Evolutionary conservation across 2,888 invertebrate genomes (phyloP), one percentile per base, ranked within the genome.

Genomic region (Ecliptopera silaceata): DNA sequence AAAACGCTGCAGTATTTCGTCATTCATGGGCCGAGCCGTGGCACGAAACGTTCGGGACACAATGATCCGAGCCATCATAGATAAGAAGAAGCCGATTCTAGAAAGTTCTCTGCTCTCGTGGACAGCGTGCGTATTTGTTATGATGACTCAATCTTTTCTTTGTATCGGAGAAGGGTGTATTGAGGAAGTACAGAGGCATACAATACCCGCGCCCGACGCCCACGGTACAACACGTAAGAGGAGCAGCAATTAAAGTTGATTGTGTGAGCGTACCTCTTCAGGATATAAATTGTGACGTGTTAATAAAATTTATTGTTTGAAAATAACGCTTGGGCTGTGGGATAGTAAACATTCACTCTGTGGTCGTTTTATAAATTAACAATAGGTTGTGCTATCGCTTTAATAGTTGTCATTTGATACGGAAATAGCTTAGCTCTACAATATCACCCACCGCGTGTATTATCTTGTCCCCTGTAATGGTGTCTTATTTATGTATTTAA

Each of bases 121-220:
- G 78, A 83, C 79, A 76, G 77, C 75, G 75, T 80, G 80, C 77
- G 82, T 85, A 88, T 90, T 88, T 90, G 89, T 90, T 90, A 86
- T 88, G 89, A 90, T 90, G 90, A 90, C 88, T 90, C 87, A 86
- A 89, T 90, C 77, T 80, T 90, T 90, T 82, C 87, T 88, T 90
- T 90, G 84, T 87, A 70, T 70, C 65, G 68, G 64, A 68, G 79
- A 76, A 56, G 80, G 79, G 78, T 79, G 70, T 76, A 73, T 67
- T 68, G 70, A 74, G 70, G 71, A 71, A 53, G 55, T 56, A 47
- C 34, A 61, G 72, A 66, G 61, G 65, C 72, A 70, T 72, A 75
- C 75, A 78, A 74, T 70, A 74, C 68, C 70, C 74, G 74, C 70
- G 70, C 59, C 55, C 47, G 44, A 60, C 64, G 61, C 67, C 59